Conservation (phyloP, 2,113 vertebrate genomes). For the Cheirogaleus medius region DNA sequence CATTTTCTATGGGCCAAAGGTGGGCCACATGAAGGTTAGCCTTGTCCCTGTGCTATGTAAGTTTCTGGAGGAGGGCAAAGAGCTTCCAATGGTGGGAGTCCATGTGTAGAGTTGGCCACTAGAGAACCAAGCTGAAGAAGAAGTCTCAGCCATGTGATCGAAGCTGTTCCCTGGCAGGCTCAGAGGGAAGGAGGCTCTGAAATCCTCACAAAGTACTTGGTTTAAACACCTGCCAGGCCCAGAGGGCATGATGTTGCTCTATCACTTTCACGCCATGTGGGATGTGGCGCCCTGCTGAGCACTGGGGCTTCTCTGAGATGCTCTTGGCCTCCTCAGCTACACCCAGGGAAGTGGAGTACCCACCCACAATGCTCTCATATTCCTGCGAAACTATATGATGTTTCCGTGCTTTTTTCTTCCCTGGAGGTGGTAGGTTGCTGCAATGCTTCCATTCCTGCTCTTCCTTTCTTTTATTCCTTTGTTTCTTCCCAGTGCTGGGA, state of each 20-base stretch:
- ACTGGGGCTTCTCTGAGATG: neutral
- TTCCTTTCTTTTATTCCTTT: neutral
- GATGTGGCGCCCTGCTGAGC: neutral
- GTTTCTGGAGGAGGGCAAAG: neutral
- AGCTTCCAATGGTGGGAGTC: neutral
- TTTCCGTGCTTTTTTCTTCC: neutral
- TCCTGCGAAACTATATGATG: neutral
- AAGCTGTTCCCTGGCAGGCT: neutral
- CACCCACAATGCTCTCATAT: neutral
- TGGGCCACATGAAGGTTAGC: neutral
- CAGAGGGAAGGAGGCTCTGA: neutral
- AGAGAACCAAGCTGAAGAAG: neutral
- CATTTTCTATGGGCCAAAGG: neutral
- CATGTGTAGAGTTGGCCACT: neutral
- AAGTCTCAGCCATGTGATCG: neutral
- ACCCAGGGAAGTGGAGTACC: no score
- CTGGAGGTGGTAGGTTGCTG: no score
- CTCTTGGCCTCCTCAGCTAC: neutral
- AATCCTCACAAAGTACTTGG: neutral
- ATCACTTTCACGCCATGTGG: neutral
- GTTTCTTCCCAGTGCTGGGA: neutral
- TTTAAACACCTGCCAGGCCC: neutral
- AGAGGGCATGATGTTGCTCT: neutral
- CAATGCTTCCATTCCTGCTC: neutral
- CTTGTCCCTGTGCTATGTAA: neutral